Percentiles rank a stretch among this genome's conserved stretches.
Conservation (phyloP, 2,888 invertebrate species). For the Timema cristinae region DNA sequence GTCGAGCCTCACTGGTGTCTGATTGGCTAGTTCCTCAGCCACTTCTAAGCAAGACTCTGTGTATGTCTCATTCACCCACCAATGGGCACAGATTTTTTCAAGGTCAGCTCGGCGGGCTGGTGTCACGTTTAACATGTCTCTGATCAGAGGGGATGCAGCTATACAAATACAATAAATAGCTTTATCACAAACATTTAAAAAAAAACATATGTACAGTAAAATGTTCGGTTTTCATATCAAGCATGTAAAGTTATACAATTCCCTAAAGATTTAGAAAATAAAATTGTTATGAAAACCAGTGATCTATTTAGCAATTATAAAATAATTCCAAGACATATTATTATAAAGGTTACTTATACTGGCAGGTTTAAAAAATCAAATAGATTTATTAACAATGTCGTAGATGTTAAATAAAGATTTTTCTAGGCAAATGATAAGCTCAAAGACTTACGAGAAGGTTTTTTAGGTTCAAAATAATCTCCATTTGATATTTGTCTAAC, state of each 20-base stretch:
- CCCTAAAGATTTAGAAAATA: too few species aligned
- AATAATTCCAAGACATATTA: too few species aligned
- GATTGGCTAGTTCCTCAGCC: constrained; percentile 83
- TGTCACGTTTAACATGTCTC: constrained; percentile 91
- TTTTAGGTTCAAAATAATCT: constrained; percentile 95
- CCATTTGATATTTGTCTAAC: constrained; percentile 96
- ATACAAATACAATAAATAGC: constrained; percentile 37
- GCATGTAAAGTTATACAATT: too few species aligned
- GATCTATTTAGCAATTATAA: too few species aligned
- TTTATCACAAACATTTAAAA: too few species aligned
- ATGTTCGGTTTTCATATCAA: too few species aligned
- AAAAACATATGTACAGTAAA: too few species aligned
- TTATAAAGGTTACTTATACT: background rate
- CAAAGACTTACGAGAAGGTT: constrained; percentile 73
- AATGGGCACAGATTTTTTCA: constrained; percentile 89
- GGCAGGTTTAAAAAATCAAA: background rate
- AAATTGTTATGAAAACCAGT: too few species aligned
- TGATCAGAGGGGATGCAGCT: constrained; percentile 92
- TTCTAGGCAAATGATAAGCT: background rate
- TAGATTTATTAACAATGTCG: background rate
- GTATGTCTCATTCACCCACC: constrained; percentile 93
- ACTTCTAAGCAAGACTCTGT: constrained; percentile 76
- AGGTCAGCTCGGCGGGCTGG: constrained; percentile 87
- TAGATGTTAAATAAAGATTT: background rate
- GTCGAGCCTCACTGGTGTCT: constrained; percentile 86